Evolutionary conservation across 2,113 vertebrate genomes (phyloP).

Genomic region (Irena cyanogastra): DNA sequence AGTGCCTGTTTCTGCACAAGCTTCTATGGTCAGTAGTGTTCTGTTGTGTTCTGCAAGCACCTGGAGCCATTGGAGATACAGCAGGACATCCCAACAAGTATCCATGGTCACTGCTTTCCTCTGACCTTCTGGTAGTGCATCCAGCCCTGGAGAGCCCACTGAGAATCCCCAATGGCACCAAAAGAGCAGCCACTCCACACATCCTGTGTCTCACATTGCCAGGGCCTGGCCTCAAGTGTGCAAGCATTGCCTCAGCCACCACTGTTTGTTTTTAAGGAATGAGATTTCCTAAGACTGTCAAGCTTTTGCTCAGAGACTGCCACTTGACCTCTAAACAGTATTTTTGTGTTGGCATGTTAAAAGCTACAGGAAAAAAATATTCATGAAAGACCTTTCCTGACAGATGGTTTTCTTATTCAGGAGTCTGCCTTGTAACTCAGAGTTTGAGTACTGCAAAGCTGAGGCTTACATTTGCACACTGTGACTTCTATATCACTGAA

Average conservation of each 20-base stretch:
- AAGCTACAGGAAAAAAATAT: neutral
- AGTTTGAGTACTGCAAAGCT: neutral
- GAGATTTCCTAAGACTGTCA: neutral
- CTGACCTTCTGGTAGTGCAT: neutral
- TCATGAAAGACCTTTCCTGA: neutral
- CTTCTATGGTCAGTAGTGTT: neutral
- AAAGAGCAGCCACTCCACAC: neutral
- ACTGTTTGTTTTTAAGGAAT: neutral
- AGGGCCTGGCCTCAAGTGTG: neutral
- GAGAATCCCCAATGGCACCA: neutral
- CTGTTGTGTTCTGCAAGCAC: neutral
- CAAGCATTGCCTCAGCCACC: neutral
- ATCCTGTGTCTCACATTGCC: neutral
- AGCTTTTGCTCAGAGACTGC: neutral
- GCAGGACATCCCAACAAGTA: neutral
- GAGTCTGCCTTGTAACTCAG: neutral
- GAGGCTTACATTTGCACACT: neutral
- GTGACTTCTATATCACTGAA: neutral
- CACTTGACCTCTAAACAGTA: neutral
- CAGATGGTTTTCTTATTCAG: neutral
- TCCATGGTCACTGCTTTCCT: rapidly evolving
- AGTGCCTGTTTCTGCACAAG: neutral
- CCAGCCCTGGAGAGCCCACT: neutral
- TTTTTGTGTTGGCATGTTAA: neutral
- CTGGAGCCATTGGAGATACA: neutral